Percentiles rank a stretch among this genome's conserved stretches.
Conservation (phyloP, 2,888 invertebrate genomes). For the Seira musarum region DNA sequence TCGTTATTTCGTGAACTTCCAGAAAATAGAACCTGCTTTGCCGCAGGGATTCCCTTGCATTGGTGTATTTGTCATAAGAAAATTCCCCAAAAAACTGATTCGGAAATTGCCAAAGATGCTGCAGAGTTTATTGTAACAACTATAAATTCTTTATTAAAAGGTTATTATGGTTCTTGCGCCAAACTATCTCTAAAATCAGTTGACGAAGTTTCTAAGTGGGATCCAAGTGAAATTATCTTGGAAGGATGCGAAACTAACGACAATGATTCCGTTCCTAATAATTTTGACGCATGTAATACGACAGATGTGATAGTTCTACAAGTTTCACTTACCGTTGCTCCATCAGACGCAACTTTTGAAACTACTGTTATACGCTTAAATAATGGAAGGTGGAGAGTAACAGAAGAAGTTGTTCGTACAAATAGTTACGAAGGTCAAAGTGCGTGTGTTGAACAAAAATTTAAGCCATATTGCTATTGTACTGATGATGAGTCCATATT, state of each 20-base stretch:
- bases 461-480: constrained; percentile 52
- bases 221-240: constrained; percentile 34
- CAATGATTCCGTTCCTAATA: background rate
- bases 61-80: constrained; percentile 44
- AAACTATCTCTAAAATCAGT: constrained; percentile 27
- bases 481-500: background rate
- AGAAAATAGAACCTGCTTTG: constrained; percentile 19
- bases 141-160: constrained; percentile 28
- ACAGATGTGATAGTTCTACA: constrained; percentile 32
- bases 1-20: constrained; percentile 15
- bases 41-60: constrained; percentile 23
- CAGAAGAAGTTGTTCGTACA: constrained; percentile 53
- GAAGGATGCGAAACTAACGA: constrained; percentile 19
- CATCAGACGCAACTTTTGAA: constrained; percentile 52
- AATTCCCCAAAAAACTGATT: constrained; percentile 21
- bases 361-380: constrained; percentile 55
- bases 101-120: constrained; percentile 22
- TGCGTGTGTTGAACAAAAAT: constrained; percentile 47
- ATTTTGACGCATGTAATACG: background rate
- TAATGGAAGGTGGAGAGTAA: constrained; percentile 52
- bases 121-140: constrained; percentile 37
- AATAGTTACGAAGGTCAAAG: constrained; percentile 47
- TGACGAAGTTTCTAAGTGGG: constrained; percentile 42
- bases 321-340: constrained; percentile 38
- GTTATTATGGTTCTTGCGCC: constrained; percentile 10